These are phyloP conservation scores for Chamaedrilus cognettii DNA, from an alignment of 2,888 invertebrate genomes.

Conservation along the genomic window DNA sequence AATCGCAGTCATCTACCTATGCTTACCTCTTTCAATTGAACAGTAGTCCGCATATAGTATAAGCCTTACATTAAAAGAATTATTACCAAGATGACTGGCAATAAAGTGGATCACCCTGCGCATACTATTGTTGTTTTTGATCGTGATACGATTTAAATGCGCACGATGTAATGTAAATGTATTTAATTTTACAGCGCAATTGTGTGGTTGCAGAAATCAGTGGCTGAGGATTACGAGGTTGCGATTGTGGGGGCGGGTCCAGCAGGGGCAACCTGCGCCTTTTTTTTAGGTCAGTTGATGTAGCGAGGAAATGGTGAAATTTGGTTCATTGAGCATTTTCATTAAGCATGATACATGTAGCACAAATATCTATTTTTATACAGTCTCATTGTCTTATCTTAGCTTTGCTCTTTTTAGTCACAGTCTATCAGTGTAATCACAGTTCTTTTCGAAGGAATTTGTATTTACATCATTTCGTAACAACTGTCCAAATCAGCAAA, in stretches of 20 bases:
- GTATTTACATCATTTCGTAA: background rate
- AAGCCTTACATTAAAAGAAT: no score
- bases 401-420: background rate
- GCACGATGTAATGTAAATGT: no score
- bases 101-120: no score
- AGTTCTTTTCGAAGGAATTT: background rate
- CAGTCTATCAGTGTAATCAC: background rate
- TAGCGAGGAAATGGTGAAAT: no score
- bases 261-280: constrained; percentile 45
- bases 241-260: constrained; percentile 50
- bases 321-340: background rate
- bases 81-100: no score
- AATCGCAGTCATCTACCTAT: no score
- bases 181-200: background rate
- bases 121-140: no score
- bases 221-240: constrained; percentile 44
- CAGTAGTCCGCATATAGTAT: no score
- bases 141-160: no score
- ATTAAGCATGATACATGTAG: background rate
- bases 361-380: background rate
- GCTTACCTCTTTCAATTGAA: no score
- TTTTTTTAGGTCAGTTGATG: constrained; percentile 45
- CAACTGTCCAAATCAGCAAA: constrained; percentile 45
- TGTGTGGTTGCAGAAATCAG: background rate
- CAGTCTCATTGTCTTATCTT: background rate